Conservation (phyloP, 2,888 invertebrate species). For the Acanthacorydalis orientalis region DNA sequence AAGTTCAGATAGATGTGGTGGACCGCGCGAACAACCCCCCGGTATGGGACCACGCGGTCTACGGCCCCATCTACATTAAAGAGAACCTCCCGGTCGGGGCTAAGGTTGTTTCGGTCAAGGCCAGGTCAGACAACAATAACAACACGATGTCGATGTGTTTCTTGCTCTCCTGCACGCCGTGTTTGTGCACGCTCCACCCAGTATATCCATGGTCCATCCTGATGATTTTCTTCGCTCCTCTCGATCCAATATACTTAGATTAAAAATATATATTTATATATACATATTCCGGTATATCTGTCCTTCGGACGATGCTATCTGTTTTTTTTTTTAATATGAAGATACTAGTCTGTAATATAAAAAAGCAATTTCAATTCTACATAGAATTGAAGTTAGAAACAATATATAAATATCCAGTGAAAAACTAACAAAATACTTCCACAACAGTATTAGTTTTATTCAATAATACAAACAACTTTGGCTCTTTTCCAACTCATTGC, state of each 20-base stretch:
- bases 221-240: neutral
- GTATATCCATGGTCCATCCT: slow-evolving; percentile 1
- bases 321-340: too few relatives aligned
- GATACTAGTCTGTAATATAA: too few relatives aligned
- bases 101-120: slow-evolving; percentile 95
- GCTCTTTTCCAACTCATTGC: too few relatives aligned
- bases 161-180: slow-evolving; percentile 20
- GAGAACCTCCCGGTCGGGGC: slow-evolving; percentile 96
- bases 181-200: slow-evolving; percentile 28
- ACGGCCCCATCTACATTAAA: slow-evolving; percentile 94
- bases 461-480: too few relatives aligned
- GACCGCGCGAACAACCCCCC: slow-evolving; percentile 96
- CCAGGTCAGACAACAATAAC: slow-evolving; percentile 59
- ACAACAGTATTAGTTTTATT: too few relatives aligned
- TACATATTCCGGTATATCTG: too few relatives aligned
- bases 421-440: too few relatives aligned
- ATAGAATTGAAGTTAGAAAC: too few relatives aligned
- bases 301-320: too few relatives aligned
- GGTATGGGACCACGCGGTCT: slow-evolving; percentile 91
- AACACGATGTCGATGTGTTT: slow-evolving; percentile 3
- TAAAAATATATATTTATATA: too few relatives aligned
- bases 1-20: slow-evolving; percentile 97
- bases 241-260: neutral
- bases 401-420: too few relatives aligned
- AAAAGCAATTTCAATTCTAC: too few relatives aligned